Percentiles rank a stretch among this genome's conserved stretches.
Conservation (phyloP, 2,888 invertebrate species). For the Latrodectus hesperus region DNA sequence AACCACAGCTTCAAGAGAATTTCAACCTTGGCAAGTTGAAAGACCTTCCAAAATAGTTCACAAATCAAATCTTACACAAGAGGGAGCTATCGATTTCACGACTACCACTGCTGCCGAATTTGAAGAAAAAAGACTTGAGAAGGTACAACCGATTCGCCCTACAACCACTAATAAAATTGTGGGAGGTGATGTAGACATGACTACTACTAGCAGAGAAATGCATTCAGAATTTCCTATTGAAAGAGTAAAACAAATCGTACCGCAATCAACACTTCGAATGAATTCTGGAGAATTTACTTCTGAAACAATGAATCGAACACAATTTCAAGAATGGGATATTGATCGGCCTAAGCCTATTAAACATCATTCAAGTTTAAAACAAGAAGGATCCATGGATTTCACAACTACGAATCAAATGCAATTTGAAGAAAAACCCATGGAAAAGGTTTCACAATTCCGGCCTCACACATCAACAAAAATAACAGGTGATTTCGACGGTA, state of each 20-base stretch:
- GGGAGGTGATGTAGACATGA: constrained; percentile 4
- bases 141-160: constrained; percentile 49
- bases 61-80: constrained; percentile 61
- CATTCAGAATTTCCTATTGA: constrained; percentile 32
- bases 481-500: constrained; percentile 64
- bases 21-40: constrained; percentile 51
- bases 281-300: constrained; percentile 46
- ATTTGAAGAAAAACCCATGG: constrained; percentile 57
- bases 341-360: constrained; percentile 35
- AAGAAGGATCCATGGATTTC: constrained; percentile 69
- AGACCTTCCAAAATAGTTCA: constrained; percentile 49
- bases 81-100: constrained; percentile 67
- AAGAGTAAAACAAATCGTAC: constrained; percentile 47
- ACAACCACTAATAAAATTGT: constrained; percentile 32
- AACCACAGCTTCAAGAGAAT: constrained; percentile 54
- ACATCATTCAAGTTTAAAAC: constrained; percentile 59
- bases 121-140: constrained; percentile 48
- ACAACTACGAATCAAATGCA: constrained; percentile 60
- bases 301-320: constrained; percentile 49
- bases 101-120: constrained; percentile 55
- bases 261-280: constrained; percentile 43
- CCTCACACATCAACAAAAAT: constrained; percentile 57
- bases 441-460: constrained; percentile 48
- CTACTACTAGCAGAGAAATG: constrained; percentile 61
- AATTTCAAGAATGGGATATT: constrained; percentile 53